Base-by-base conservation (phyloP, 2,113 vertebrate species). In the Struthio camelus region DNA sequence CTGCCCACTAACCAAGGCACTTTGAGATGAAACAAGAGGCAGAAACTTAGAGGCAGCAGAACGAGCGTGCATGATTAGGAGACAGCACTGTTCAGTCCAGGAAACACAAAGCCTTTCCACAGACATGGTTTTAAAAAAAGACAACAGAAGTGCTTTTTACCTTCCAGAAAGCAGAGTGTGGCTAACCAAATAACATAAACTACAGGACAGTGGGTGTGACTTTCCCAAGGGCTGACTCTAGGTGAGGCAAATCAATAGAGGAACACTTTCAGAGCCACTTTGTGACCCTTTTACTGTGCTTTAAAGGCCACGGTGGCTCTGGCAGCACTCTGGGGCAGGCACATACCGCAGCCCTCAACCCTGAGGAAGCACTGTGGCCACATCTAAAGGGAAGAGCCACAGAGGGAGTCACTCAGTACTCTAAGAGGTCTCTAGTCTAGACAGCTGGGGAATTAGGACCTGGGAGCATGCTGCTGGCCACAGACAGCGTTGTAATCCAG, bases 1-100 rank as follows among this genome's bases (percentile, higher is more conserved):
- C 44, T 80, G 64, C 71, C n/a, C n/a, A n/a, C n/a, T 66, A 53
- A 18, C 19, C 42, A 78, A 32, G 0, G 0, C 0, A 3, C 13
- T 72, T 23, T 5, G 9, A 1, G 9, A 61, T 14, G 58, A 67
- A 67, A 36, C n/a, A n/a, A 53, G 25, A 94, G 48, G 42, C 58
- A 78, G 48, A 59, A 70, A 46, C 44, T 70, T 14, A 56, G 48
- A 82, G 42, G 19, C 73, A 53, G 67, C 13, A 71, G 36, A 87
- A 0, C 5, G 28, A 89, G 32, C 2, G n/a, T 22, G 38, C 15
- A 1, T 23, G 91, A 46, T 65, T 70, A 8, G 18, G 32, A 76
- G n/a, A 54, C 51, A 34, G 10, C 0, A 3, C n/a, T 76, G 40
- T 56, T 89, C 76, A 85, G 13, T 85, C 20, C 25, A 93, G 20